These are phyloP conservation scores for Aphelinus certus DNA, from an alignment of 1,140 invertebrate genomes.

Conservation along the genomic window DNA sequence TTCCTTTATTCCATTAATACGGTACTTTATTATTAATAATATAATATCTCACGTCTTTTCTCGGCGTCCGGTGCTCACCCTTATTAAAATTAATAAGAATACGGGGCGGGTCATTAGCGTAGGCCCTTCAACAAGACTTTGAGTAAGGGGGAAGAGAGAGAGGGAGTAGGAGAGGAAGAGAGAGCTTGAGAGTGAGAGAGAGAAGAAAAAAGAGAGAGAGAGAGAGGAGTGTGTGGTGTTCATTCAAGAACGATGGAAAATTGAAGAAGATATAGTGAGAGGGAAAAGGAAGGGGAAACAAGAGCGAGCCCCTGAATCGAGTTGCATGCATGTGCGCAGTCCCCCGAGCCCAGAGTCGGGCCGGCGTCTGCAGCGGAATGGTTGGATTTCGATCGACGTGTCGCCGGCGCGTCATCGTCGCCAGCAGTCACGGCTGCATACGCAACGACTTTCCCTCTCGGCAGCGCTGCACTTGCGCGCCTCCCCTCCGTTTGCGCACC, in stretches of 20 bases:
- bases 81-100: slow-evolving; percentile 32
- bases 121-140: slow-evolving; percentile 4
- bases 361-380: background rate
- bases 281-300: background rate
- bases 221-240: background rate
- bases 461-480: too few relatives aligned
- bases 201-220: too few relatives aligned
- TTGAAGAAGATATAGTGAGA: slow-evolving; percentile 24
- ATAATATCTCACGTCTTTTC: background rate
- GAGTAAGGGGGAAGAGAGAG: background rate
- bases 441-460: background rate
- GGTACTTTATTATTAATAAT: too few relatives aligned
- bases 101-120: slow-evolving; percentile 13
- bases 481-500: background rate
- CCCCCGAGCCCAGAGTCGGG: background rate
- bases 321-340: slow-evolving; percentile 5
- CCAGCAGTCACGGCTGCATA: slow-evolving; percentile 6
- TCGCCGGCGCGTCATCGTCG: background rate
- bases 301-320: background rate
- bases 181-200: background rate
- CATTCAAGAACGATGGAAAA: slow-evolving; percentile 28
- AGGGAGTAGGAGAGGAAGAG: background rate
- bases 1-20: too few relatives aligned
- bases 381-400: slow-evolving; percentile 26
- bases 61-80: background rate